These are phyloP conservation scores for Leistus spinibarbis DNA, from an alignment of 2,888 invertebrate genomes.

Conservation along the genomic window DNA sequence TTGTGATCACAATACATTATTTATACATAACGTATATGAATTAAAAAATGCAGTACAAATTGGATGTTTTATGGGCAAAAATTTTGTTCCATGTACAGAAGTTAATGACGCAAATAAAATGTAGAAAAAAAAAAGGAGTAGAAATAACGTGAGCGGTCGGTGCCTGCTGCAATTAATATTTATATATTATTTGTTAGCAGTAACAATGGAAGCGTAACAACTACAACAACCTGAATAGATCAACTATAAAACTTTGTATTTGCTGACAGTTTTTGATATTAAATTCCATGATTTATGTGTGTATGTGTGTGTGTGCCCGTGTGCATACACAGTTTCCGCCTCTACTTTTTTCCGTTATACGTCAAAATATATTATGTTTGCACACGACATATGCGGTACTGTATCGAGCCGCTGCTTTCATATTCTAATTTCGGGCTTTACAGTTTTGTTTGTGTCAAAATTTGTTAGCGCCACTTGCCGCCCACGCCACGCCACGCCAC, in stretches of 20 bases:
- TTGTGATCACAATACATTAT: no score
- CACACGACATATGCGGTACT: background rate
- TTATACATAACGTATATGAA: no score
- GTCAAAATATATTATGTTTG: constrained; percentile 2
- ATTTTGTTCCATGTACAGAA: no score
- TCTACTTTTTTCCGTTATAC: background rate
- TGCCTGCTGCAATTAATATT: no score
- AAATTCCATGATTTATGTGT: constrained; percentile 8
- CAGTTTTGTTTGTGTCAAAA: background rate
- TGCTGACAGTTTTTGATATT: background rate
- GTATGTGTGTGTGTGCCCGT: background rate
- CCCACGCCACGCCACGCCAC: background rate
- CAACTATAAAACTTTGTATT: background rate
- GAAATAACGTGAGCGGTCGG: no score
- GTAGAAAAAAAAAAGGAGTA: no score
- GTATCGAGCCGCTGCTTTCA: background rate
- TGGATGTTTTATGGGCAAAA: no score
- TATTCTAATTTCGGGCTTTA: background rate
- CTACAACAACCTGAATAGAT: background rate
- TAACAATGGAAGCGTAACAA: background rate
- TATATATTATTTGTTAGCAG: background rate
- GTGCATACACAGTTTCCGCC: background rate
- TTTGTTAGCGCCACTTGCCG: background rate
- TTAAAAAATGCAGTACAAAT: no score
- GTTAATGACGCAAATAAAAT: no score